These are phyloP conservation scores for Plectropomus leopardus DNA, from an alignment of 2,113 vertebrate genomes.

Conservation along the genomic window DNA sequence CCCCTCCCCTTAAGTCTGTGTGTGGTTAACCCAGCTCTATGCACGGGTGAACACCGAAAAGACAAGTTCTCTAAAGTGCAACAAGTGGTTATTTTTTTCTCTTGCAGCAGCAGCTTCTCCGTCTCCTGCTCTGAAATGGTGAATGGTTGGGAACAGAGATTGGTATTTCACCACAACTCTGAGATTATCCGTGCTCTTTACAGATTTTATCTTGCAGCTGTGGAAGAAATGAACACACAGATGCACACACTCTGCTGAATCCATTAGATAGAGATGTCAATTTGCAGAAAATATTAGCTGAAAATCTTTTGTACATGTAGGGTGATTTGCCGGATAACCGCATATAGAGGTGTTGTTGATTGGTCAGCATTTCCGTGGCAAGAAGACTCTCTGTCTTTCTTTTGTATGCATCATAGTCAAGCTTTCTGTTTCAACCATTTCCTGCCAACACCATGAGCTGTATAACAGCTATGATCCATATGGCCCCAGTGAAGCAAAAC, in stretches of 20 bases:
- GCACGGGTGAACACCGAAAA: conserved; percentile 3
- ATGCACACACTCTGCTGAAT: neutral
- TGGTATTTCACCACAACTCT: neutral
- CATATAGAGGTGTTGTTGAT: conserved; percentile 15
- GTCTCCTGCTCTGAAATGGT: neutral
- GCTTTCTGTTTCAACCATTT: neutral
- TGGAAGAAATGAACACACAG: neutral
- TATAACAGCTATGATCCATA: neutral
- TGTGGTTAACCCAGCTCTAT: conserved; percentile 68
- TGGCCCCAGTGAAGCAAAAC: neutral
- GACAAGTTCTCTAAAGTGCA: conserved; percentile 3
- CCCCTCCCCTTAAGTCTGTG: neutral
- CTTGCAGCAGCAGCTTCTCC: neutral
- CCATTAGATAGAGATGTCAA: neutral
- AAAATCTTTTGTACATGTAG: neutral
- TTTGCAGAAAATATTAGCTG: neutral
- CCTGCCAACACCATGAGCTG: neutral
- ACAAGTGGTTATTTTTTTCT: neutral
- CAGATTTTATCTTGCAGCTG: conserved; percentile 19
- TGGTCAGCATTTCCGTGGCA: conserved; percentile 30
- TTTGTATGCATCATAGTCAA: neutral
- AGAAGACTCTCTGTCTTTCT: neutral
- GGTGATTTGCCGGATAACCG: neutral
- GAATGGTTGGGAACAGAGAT: neutral
- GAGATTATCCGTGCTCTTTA: neutral